A percentile compares a stretch with the other conserved stretches of the same genome.
Evolutionary conservation across 2,113 vertebrate species (phyloP).

Genomic region (Potamarius usumacintae): DNA sequence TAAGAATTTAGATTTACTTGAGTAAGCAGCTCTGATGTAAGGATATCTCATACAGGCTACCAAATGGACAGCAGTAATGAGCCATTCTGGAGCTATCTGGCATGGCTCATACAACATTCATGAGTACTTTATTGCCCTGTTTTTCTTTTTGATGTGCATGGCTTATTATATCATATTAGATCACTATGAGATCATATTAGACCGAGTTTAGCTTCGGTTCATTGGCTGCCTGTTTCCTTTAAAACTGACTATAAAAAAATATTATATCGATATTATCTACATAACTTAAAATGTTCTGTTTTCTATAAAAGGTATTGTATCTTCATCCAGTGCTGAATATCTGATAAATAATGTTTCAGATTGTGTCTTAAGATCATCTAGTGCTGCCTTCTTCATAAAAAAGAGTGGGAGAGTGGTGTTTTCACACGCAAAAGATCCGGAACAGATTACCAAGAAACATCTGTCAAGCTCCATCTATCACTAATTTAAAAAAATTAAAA

Average conservation of each 20-base stretch:
- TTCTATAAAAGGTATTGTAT: neutral
- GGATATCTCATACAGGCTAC: neutral
- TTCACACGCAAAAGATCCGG: neutral
- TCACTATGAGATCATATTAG: neutral
- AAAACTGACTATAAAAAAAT: neutral
- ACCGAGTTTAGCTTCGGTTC: neutral
- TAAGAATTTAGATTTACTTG: conserved; percentile 56
- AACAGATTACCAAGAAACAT: neutral
- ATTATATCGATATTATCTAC: neutral
- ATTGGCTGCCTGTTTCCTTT: neutral
- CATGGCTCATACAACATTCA: neutral
- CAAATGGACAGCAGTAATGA: neutral
- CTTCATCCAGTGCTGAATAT: neutral
- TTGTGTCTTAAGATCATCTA: neutral
- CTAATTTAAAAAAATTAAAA: neutral
- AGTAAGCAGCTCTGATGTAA: conserved; percentile 48
- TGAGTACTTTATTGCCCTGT: conserved; percentile 3
- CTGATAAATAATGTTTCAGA: neutral
- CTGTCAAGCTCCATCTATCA: neutral
- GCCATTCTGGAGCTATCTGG: conserved; percentile 10
- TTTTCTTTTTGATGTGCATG: conserved; percentile 8
- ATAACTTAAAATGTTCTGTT: neutral
- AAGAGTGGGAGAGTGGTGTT: neutral
- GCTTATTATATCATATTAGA: neutral
- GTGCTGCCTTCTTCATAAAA: neutral